Evolutionary conservation across 2,113 vertebrate genomes (phyloP).

Genomic region (Carassius gibelio): DNA sequence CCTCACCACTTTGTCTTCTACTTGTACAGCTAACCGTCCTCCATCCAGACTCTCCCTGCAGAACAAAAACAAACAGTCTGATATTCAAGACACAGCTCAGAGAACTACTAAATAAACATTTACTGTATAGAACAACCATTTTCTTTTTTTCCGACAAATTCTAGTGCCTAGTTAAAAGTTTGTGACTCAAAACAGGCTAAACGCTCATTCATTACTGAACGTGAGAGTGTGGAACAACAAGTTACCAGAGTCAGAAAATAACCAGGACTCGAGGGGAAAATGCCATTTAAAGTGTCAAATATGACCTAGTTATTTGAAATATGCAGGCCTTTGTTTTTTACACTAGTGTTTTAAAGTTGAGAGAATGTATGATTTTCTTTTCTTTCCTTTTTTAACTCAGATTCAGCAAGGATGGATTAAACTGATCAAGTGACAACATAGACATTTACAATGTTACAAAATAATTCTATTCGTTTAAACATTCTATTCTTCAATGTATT

Average conservation of each 20-base stretch:
- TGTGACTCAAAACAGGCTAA: not conserved
- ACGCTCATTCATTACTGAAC: not conserved
- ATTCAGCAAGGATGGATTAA: not conserved
- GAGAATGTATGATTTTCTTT: not conserved
- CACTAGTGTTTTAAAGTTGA: not conserved
- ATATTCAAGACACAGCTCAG: constrained; percentile 2
- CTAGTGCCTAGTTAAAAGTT: not conserved
- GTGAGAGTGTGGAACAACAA: not conserved
- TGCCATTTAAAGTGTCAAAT: not conserved
- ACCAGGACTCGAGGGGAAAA: not conserved
- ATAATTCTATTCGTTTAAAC: not conserved
- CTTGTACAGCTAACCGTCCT: constrained; percentile 84
- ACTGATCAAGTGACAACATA: not conserved
- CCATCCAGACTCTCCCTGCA: constrained; percentile 86
- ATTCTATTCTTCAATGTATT: not conserved
- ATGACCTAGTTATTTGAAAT: not conserved
- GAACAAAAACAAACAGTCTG: constrained; percentile 40
- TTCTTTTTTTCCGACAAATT: not conserved
- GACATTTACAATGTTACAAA: not conserved
- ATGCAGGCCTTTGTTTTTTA: not conserved
- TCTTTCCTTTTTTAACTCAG: not conserved
- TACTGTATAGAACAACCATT: not conserved
- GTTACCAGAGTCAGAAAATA: not conserved
- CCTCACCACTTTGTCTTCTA: constrained; percentile 87
- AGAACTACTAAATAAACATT: not conserved